Conservation (phyloP, 2,888 invertebrate genomes). For the Catocala sponsa region DNA sequence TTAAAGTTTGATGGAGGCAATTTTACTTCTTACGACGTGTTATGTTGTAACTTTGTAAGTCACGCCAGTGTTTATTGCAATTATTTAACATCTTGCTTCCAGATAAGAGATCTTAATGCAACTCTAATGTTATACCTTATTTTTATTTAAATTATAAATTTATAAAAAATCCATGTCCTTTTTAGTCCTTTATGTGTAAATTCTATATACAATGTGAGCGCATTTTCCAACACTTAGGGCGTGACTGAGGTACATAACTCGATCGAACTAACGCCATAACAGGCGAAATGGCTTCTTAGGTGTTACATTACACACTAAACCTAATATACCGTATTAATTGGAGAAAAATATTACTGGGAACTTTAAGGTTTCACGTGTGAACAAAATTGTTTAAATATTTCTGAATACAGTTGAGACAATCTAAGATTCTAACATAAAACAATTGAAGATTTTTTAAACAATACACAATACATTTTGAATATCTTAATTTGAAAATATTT, state of each 20-base stretch:
- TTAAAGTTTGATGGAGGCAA: conserved; percentile 44
- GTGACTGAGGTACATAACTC: conserved; percentile 40
- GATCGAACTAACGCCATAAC: conserved; percentile 14
- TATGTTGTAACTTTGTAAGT: conserved; percentile 25
- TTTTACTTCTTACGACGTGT: conserved; percentile 45
- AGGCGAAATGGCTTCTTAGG: conserved; percentile 26
- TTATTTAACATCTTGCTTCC: conserved; percentile 27
- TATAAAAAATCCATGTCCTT: not conserved
- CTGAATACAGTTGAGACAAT: conserved; percentile 7
- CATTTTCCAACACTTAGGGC: conserved; percentile 26
- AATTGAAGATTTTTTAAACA: not conserved
- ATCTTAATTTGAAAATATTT: too few relatives aligned
- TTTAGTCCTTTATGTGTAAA: not conserved
- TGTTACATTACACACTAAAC: conserved; percentile 36
- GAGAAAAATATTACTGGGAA: conserved; percentile 20
- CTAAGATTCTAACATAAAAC: conserved; percentile 13
- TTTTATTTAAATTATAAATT: not conserved
- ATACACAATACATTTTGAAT: not conserved
- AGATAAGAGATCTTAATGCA: not conserved
- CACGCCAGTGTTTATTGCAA: conserved; percentile 23
- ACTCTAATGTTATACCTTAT: not conserved
- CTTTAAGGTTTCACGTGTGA: conserved; percentile 18
- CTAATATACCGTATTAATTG: conserved; percentile 35
- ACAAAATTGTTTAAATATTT: conserved; percentile 3
- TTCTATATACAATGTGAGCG: conserved; percentile 10